Evolutionary conservation across 2,888 invertebrate species (phyloP), one percentile per base, ranked within the genome.

Genomic region (Heterodera filipjevi): DNA sequence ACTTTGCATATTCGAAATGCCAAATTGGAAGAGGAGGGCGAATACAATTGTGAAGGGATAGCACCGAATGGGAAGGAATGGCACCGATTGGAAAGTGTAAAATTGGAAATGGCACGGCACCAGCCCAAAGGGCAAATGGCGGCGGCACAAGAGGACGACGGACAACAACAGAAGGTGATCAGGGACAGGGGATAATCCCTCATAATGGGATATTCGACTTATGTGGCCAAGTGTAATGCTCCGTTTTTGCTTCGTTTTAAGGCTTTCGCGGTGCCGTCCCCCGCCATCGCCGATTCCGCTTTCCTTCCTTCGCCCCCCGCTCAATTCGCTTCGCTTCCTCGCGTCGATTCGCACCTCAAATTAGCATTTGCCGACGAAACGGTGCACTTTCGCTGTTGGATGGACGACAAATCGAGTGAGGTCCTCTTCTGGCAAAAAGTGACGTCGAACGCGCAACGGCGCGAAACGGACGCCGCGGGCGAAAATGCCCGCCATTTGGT

Each of bases 311-410:
- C 46, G 44, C 27, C 46, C 59, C 5, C 33, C 75, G 30, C 32
- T 64, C 8, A 66, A 66, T 32, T 12, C 66, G 66, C 27, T 22
- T 14, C 27, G 32, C 64, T 32, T 30, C 75, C 75, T 0, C 75
- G 75, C 33, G 75, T 75, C 16, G 75, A 75, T 19, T 75, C 75
- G 6, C 59, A 75, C 33, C 46, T 75, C 32, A 75, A 53, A 19
- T 27, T 75, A 27, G 75, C 75, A 12, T 59, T 49, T n/a, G 64
- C 75, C 32, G 75, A 27, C 27, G 75, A 75, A 32, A 32, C 19
- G 22, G 75, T 75, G 1, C 75, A 75, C 35, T 75, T 75, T 46
- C 53, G 75, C 19, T 75, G 75, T n/a, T 75, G 75, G 75, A 75
- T 66, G 66, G 59, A 30, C 10, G 66, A 66, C 35, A 30, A 59